Percentiles rank a stretch among this genome's conserved stretches.
phyloP scores from a whole-genome alignment of 2,113 vertebrate species.

The Sapayoa aenigma region DNA sequence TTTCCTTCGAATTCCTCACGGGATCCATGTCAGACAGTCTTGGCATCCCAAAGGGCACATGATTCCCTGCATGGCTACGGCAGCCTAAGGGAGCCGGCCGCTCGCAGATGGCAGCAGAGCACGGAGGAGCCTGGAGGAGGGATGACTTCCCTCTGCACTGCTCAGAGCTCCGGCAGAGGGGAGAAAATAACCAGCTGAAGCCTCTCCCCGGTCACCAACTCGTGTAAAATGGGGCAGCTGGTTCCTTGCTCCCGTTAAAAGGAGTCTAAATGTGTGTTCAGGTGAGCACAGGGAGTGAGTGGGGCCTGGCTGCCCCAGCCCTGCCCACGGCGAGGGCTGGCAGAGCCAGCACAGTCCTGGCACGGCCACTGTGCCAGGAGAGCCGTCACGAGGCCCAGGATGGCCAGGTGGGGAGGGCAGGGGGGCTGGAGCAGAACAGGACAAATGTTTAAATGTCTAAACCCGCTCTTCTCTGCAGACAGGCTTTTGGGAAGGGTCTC shows the following conservation, averaged over 20 bases:
- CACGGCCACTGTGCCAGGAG: background rate
- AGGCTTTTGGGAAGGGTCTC: background rate
- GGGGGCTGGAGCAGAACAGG: background rate
- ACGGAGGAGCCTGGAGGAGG: rapidly evolving
- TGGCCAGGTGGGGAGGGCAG: background rate
- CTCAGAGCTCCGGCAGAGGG: background rate
- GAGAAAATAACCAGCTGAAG: background rate
- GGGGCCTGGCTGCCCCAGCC: background rate
- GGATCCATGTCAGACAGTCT: background rate
- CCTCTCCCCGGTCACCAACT: background rate
- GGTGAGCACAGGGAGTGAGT: background rate
- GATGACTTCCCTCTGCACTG: rapidly evolving
- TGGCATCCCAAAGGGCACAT: background rate
- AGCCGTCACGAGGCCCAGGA: background rate
- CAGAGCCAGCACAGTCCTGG: background rate
- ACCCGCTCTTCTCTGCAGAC: background rate
- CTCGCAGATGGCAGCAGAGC: background rate
- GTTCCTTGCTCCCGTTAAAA: background rate
- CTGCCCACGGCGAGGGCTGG: background rate
- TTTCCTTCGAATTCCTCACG: background rate
- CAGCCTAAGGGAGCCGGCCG: background rate
- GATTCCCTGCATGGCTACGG: background rate
- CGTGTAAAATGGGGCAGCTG: constrained; percentile 2
- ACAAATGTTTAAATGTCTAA: rapidly evolving
- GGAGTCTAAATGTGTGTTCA: background rate